Conservation (phyloP, 2,113 vertebrate genomes). For the Phasianus colchicus region DNA sequence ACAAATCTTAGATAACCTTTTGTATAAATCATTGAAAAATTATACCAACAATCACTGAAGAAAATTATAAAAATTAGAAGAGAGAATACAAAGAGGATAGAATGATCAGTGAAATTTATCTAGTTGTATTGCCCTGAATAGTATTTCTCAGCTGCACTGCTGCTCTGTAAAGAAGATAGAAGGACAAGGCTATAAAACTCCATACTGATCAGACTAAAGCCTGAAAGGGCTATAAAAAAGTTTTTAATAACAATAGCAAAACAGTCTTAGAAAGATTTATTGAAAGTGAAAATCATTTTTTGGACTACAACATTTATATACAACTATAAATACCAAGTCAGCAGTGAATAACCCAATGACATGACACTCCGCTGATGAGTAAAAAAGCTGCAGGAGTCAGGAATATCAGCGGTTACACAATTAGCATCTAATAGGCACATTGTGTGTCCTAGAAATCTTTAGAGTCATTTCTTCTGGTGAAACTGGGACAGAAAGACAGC, state of each 20-base stretch:
- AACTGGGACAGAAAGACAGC: not conserved
- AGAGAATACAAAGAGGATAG: not conserved
- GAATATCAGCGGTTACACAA: not conserved
- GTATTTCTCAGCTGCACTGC: not conserved
- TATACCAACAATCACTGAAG: not conserved
- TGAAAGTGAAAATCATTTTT: not conserved
- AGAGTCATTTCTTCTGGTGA: not conserved
- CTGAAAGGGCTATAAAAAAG: not conserved
- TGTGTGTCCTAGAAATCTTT: not conserved
- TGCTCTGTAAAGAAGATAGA: not conserved
- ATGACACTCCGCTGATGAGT: not conserved
- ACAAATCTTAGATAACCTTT: rapidly evolving
- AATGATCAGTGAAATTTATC: not conserved
- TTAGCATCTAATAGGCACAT: not conserved
- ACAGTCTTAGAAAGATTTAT: not conserved
- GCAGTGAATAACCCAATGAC: not conserved
- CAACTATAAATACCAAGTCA: not conserved
- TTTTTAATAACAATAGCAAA: not conserved
- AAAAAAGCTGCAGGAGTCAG: not conserved
- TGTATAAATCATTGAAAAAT: not conserved
- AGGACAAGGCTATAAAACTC: not conserved
- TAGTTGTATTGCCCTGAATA: not conserved
- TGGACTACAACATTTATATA: not conserved
- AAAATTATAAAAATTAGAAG: not conserved
- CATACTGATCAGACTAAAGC: not conserved